Evolutionary conservation across 1,140 invertebrate genomes (phyloP), one percentile per base, ranked within the genome.

Genomic region (Drosophila arizonae): DNA sequence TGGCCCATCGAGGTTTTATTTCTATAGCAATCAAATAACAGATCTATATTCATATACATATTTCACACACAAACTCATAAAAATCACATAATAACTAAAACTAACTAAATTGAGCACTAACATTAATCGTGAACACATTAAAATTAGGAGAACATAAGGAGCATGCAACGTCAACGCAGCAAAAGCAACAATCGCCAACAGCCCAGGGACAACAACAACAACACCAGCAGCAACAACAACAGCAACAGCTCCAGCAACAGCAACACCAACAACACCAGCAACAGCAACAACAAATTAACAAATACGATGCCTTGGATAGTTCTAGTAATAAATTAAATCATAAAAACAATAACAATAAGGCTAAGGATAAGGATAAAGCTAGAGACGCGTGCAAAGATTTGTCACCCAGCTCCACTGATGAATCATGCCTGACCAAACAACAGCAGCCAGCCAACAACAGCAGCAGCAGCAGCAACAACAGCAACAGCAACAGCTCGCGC

Each of bases 311-410:
- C 79, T 72, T 84, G 79, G 84, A 84, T 69, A 87, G 70, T 84
- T 84, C 66, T 75, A 84, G 76, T 79, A 82, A 82, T 72, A 88
- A 88, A 79, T 70, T 87, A 74, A 87, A 84, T 77, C 70, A 88
- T 87, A 84, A 88, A 69, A 70, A 88, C 39, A 85, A 74, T 85
- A 84, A 67, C 62, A 67, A 85, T 85, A 84, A 80, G 77, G 67
- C 67, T 62, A 81, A 63, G 50, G 72, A 78, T 63, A 85, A 66
- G 57, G 62, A 76, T 30, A 63, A 43, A 52, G 48, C 70, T 66
- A 78, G n/a, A 11, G 78, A 76, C 51, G 28, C 63, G 13, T 33
- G 52, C 58, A 76, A 77, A 62, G 82, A 82, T 76, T 82, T 77
- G 33, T 69, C 69, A 71, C 52, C 82, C 30, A 46, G 45, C 24